phyloP scores from a whole-genome alignment of 2,113 vertebrate genomes.

The Lagopus muta region DNA sequence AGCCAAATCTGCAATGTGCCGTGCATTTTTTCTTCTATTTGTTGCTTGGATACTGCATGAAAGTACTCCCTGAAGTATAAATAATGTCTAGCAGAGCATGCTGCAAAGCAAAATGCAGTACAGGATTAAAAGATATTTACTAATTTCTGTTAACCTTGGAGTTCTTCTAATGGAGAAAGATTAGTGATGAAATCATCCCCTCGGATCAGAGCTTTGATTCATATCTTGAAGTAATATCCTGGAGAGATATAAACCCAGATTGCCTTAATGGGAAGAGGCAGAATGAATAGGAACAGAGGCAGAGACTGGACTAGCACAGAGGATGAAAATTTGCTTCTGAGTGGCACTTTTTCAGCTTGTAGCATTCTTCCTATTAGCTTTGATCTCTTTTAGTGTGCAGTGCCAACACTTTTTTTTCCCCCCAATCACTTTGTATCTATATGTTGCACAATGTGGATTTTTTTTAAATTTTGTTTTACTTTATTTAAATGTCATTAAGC shows the following conservation, averaged over 20 bases:
- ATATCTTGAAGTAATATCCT: slow-evolving; percentile 56
- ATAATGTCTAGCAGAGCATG: slow-evolving; percentile 28
- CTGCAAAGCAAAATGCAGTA: neutral
- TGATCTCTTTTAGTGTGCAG: neutral
- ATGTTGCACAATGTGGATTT: neutral
- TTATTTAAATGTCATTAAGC: neutral
- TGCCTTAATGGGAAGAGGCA: neutral
- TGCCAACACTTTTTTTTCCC: neutral
- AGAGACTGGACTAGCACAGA: neutral
- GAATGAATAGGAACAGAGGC: neutral
- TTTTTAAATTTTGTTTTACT: neutral
- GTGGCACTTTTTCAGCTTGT: neutral
- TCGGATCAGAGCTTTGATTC: slow-evolving; percentile 27
- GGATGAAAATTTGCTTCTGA: neutral
- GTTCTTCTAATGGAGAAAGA: slow-evolving; percentile 11
- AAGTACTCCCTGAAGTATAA: slow-evolving; percentile 60
- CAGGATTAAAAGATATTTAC: slow-evolving; percentile 25
- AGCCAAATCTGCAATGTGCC: slow-evolving; percentile 50
- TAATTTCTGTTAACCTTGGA: slow-evolving; percentile 59
- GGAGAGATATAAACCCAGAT: slow-evolving; percentile 23
- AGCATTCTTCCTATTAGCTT: neutral
- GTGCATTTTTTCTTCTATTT: slow-evolving; percentile 36
- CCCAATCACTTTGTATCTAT: neutral
- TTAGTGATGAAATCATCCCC: slow-evolving; percentile 28
- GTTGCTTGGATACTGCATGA: slow-evolving; percentile 67